Evolutionary conservation across 2,797 vertebrate species (phyloP), one percentile per base, ranked within the genome.

Genomic region (Hippoglossus hippoglossus): DNA sequence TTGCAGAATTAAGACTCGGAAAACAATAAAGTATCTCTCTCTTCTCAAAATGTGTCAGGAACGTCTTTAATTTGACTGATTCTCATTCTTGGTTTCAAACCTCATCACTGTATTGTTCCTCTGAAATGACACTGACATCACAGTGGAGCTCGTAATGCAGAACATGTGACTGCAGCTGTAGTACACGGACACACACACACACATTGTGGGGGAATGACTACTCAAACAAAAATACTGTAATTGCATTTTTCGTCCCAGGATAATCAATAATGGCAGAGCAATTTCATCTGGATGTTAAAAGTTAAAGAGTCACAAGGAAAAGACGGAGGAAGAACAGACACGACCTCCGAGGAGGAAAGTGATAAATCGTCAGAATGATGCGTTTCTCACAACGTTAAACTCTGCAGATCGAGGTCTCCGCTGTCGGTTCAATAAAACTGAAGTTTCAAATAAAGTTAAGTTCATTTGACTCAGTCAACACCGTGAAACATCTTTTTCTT

Each of bases 1-100:
- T 77, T 21, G 55, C 72, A 7, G 71, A 77, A 75, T 87, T 74
- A 89, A 67, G 24, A 34, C 70, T 3, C 50, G 84, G 81, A 89
- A 87, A 26, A 85, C 73, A 67, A 86, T 83, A 82, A 83, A 84
- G 52, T 18, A 58, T 50, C 28, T 47, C 54, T 54, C 75, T 70
- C 28, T 50, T 19, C 49, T 36, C 24, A 57, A 86, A 79, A 79
- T 25, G 66, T 67, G 71, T 69, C 78, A 59, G 63, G 64, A 86
- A 84, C 75, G 75, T 39, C 50, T 83, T 61, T 81, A 36, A 64
- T 87, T 79, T 63, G 31, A 77, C 13, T 3, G 60, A 34, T 34
- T 84, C 67, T 67, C 56, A 1, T 52, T 63, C 59, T 74, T 11
- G 50, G 61, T 13, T 34, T 68, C 28, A 36, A 76, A 75, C 70